Evolutionary conservation across 2,888 invertebrate species (phyloP).

Genomic region (Drosophila stalkeri): DNA sequence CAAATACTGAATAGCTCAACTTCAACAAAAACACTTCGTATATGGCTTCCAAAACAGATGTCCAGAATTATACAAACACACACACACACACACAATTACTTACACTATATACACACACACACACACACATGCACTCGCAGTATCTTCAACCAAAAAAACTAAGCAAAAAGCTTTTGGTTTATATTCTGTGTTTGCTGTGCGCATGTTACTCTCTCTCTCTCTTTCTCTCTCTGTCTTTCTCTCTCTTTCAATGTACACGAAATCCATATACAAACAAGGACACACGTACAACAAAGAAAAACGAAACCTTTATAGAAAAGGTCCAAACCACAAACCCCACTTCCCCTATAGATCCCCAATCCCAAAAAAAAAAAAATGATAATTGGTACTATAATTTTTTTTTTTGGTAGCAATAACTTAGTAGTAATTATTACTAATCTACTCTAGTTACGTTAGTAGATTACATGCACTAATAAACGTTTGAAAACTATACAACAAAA

Average conservation of each 20-base stretch:
- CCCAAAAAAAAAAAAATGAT: neutral
- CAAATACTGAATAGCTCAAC: constrained; percentile 32
- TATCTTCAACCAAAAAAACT: constrained; percentile 40
- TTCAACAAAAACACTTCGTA: constrained; percentile 63
- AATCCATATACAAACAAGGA: constrained; percentile 49
- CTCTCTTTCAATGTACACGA: constrained; percentile 20
- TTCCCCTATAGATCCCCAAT: constrained; percentile 1
- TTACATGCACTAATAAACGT: constrained; percentile 44
- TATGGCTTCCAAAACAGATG: constrained; percentile 73
- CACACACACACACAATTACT: constrained; percentile 20
- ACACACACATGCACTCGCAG: constrained; percentile 31
- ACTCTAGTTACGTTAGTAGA: constrained; percentile 37
- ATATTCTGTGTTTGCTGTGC: constrained; percentile 43
- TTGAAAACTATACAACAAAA: constrained; percentile 49
- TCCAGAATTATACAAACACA: constrained; percentile 47
- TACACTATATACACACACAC: constrained; percentile 19
- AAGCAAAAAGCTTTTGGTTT: constrained; percentile 54
- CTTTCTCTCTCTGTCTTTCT: constrained; percentile 14
- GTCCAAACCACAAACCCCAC: constrained; percentile 11
- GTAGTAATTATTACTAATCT: constrained; percentile 36
- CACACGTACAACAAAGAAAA: constrained; percentile 32
- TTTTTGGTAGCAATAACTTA: constrained; percentile 55
- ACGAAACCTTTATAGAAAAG: constrained; percentile 58
- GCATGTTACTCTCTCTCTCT: constrained; percentile 53
- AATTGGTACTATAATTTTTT: constrained; percentile 49